Evolutionary conservation across 2,797 vertebrate species (phyloP).

Genomic region (Enteromius treurensis): DNA sequence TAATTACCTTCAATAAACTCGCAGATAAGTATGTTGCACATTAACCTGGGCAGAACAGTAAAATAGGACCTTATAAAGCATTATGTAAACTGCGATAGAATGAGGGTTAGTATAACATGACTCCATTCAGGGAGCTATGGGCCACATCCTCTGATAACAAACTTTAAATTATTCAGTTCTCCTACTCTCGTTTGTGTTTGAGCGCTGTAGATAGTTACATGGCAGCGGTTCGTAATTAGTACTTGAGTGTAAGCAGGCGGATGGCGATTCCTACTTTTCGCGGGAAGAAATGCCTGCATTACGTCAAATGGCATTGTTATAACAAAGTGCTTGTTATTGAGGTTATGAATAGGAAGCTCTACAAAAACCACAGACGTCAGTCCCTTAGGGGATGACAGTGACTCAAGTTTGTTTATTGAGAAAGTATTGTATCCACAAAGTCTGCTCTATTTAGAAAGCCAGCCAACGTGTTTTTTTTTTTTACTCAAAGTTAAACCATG

Average conservation of each 20-base stretch:
- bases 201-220: conserved; percentile 19
- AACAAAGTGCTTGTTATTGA: conserved; percentile 16
- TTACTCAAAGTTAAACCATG: neutral
- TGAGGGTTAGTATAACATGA: conserved; percentile 8
- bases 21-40: conserved; percentile 26
- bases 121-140: neutral
- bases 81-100: neutral
- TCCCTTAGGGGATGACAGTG: neutral
- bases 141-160: conserved; percentile 1
- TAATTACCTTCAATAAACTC: conserved; percentile 38
- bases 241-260: neutral
- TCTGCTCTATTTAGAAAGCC: neutral
- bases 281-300: neutral
- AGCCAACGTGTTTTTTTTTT: neutral
- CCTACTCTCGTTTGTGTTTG: conserved; percentile 28
- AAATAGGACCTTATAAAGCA: conserved; percentile 1
- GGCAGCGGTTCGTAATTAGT: conserved; percentile 23
- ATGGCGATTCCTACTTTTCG: conserved; percentile 3
- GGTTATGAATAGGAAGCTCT: conserved; percentile 18
- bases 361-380: neutral
- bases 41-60: conserved; percentile 28
- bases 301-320: neutral
- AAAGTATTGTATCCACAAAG: neutral
- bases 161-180: conserved; percentile 40
- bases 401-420: conserved; percentile 4